Percentiles rank a stretch among this genome's conserved stretches.
Conservation (phyloP, 2,888 invertebrate species). For the Herminia tarsipennalis region DNA sequence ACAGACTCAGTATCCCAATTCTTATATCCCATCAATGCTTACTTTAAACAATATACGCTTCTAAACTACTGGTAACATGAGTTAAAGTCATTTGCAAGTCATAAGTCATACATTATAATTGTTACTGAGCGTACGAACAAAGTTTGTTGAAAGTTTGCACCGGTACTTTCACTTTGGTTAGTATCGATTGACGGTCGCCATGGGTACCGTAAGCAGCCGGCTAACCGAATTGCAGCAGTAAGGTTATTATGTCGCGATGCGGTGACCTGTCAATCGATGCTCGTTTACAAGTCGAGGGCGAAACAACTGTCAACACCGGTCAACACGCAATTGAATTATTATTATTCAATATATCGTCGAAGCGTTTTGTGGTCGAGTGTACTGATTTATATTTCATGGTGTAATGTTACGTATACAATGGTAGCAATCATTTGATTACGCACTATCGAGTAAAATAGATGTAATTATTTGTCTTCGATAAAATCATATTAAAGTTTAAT, state of each 20-base stretch:
- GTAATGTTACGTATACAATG: too few species aligned
- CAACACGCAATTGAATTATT: neutral
- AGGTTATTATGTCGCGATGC: conserved; percentile 1
- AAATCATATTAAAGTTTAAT: too few species aligned
- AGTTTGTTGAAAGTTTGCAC: conserved; percentile 6
- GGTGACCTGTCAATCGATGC: neutral
- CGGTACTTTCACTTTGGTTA: conserved; percentile 15
- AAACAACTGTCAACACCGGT: neutral
- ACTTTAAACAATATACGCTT: neutral
- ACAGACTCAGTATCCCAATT: neutral
- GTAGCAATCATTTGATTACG: too few species aligned
- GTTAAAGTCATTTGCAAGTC: neutral
- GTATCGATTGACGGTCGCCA: conserved; percentile 28
- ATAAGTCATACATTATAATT: neutral
- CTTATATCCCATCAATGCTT: neutral
- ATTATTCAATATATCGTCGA: too few species aligned
- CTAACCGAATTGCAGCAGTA: conserved; percentile 4
- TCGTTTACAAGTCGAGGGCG: too few species aligned
- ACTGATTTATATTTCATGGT: too few species aligned
- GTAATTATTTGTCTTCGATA: too few species aligned
- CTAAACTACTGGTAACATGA: too few species aligned
- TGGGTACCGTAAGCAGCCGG: conserved; percentile 1
- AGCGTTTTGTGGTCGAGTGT: too few species aligned
- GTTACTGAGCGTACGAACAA: neutral
- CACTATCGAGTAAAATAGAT: too few species aligned